A percentile compares a stretch with the other conserved stretches of the same genome.
Evolutionary conservation across 2,113 vertebrate species (phyloP).

Genomic region (Dromaius novaehollandiae): DNA sequence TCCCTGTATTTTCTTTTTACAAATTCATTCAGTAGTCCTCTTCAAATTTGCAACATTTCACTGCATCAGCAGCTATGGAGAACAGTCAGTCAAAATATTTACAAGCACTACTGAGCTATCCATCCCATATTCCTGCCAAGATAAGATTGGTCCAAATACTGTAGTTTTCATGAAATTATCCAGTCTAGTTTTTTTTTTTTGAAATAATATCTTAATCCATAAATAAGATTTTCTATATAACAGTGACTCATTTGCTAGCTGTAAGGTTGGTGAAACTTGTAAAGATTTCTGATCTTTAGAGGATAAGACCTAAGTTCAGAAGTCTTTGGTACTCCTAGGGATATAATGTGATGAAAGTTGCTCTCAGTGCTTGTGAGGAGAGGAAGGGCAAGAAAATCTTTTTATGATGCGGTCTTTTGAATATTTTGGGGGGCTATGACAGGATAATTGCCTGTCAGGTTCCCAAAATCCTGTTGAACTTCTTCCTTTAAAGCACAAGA

Average conservation of each 20-base stretch:
- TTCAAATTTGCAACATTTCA: background rate
- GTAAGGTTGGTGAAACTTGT: background rate
- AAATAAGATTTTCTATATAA: background rate
- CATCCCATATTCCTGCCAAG: background rate
- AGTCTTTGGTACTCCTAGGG: background rate
- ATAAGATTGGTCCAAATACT: background rate
- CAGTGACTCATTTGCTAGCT: fast-evolving
- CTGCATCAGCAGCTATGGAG: background rate
- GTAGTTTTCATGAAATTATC: background rate
- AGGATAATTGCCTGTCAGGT: background rate
- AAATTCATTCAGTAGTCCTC: background rate
- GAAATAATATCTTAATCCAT: background rate
- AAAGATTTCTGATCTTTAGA: background rate
- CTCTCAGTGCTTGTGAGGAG: background rate
- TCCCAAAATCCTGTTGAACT: background rate
- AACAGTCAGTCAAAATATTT: background rate
- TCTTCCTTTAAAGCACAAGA: background rate
- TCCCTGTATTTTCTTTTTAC: background rate
- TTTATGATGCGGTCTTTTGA: background rate
- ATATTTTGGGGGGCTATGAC: background rate
- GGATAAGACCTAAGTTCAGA: background rate
- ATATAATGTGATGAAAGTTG: background rate
- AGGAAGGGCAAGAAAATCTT: background rate
- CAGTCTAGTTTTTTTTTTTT: background rate
- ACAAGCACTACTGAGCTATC: background rate